phyloP scores from a whole-genome alignment of 2,797 vertebrate species.

The Telmatherina bonti region DNA sequence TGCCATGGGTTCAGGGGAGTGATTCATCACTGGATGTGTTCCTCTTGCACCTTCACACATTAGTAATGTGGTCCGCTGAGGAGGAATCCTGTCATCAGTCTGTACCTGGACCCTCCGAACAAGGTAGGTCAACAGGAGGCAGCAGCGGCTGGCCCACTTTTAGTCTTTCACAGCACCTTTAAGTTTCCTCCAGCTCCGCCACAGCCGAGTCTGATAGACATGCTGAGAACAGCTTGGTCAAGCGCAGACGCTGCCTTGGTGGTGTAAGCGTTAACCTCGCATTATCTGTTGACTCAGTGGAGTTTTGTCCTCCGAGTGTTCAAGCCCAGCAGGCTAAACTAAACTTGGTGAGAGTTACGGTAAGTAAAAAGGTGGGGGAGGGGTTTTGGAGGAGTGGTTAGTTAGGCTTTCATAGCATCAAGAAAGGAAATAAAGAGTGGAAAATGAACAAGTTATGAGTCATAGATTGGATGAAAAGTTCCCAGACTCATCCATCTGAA shows the following conservation, averaged over 20 bases:
- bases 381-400: no score
- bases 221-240: slow-evolving; percentile 48
- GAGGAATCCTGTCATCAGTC: slow-evolving; percentile 86
- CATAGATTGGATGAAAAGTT: slow-evolving; percentile 58
- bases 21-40: slow-evolving; percentile 85
- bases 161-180: slow-evolving; percentile 87
- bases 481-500: slow-evolving; percentile 57
- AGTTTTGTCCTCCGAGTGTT: slow-evolving; percentile 31
- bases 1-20: slow-evolving; percentile 82
- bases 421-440: not conserved
- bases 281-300: slow-evolving; percentile 58
- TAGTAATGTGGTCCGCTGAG: slow-evolving; percentile 88
- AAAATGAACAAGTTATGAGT: slow-evolving; percentile 53
- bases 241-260: slow-evolving; percentile 42
- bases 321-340: slow-evolving; percentile 24
- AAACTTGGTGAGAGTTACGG: slow-evolving; percentile 18
- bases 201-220: slow-evolving; percentile 70
- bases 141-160: slow-evolving; percentile 85
- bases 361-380: no score
- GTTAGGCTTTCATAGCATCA: slow-evolving; percentile 11
- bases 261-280: slow-evolving; percentile 23
- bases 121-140: slow-evolving; percentile 86
- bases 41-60: slow-evolving; percentile 83
- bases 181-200: slow-evolving; percentile 78
- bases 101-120: slow-evolving; percentile 82